Evolutionary conservation across 2,888 invertebrate genomes (phyloP), one percentile per base, ranked within the genome.

Genomic region (Ditula angustiorana): DNA sequence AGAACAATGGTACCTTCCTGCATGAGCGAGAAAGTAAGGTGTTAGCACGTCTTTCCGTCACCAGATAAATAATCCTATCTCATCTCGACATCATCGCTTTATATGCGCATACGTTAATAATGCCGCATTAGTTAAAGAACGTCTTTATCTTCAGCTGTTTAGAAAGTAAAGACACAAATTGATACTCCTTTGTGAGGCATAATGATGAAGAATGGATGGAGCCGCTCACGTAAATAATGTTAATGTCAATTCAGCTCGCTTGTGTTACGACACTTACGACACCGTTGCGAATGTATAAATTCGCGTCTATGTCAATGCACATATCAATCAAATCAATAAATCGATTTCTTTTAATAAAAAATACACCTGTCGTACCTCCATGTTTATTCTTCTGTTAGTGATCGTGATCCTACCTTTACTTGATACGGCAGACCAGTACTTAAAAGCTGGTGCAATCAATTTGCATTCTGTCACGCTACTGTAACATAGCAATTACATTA

Each of bases 1-100:
- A 81, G 77, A 85, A 87, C 88, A 88, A 87, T 86, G 73, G 71
- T 70, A 75, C 72, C 80, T 82, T 83, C 80, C 82, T 76, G 70
- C 61, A 67, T 66, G 61, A 61, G 71, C 71, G 77, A 75, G 79
- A 82, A 82, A 82, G 77, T 74, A 69, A 77, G 61, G 71, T 72
- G 73, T 74, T 71, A 66, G 60, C 66, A 64, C 63, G 63, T 72
- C 71, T 80, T 82, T 80, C 81, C 80, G 77, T 73, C 77, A 72
- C 72, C 64, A 77, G 71, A 85, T 85, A 83, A 83, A 84, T 82
- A 82, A 76, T 77, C 74, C 75, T 76, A 84, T 86, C 80, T 79
- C 70, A 61, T 64, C 69, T 52, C 73, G 71, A 74, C 77, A 73
- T 75, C 73, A 24, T 61, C 71, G 70, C 69, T 82, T 81, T 77